Evolutionary conservation across 2,888 invertebrate species (phyloP).

Genomic region (Diarsia dahlii): DNA sequence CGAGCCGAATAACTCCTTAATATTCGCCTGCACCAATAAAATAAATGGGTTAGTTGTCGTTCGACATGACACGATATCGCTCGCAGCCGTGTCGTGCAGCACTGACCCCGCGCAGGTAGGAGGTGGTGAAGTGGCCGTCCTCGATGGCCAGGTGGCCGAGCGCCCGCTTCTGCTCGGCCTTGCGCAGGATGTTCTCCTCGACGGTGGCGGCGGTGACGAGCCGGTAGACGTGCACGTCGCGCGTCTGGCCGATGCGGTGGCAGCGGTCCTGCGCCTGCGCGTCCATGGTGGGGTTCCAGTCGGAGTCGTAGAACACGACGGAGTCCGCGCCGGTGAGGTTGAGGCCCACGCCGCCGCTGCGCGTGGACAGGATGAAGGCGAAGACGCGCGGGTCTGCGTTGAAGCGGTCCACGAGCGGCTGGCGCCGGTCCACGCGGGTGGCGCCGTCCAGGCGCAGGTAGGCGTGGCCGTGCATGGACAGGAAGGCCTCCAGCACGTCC

Average conservation of each 20-base stretch:
- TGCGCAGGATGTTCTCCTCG: conserved; percentile 99
- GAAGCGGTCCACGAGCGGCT: conserved; percentile 99
- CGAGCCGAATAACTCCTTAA: conserved; percentile 97
- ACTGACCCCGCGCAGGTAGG: conserved; percentile 95
- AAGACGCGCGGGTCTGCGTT: conserved; percentile 98
- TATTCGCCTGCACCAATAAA: conserved; percentile 93
- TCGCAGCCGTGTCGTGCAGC: not conserved
- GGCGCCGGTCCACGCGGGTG: conserved; percentile 98
- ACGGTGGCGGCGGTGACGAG: conserved; percentile 99
- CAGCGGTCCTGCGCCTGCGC: conserved; percentile 98
- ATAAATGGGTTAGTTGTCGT: not conserved
- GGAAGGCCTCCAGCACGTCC: conserved; percentile 99
- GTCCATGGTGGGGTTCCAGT: conserved; percentile 99
- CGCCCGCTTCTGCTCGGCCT: conserved; percentile 99
- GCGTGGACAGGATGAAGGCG: conserved; percentile 99
- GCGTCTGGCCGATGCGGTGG: conserved; percentile 99
- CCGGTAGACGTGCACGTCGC: conserved; percentile 99
- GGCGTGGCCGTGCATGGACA: conserved; percentile 98
- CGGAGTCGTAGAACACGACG: conserved; percentile 99
- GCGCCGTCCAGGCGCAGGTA: conserved; percentile 99
- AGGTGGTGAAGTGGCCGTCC: conserved; percentile 99
- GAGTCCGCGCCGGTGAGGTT: conserved; percentile 99
- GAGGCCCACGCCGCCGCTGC: conserved; percentile 99
- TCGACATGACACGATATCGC: not conserved
- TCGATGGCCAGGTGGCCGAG: conserved; percentile 99